Base-by-base conservation (phyloP, 2,888 invertebrate genomes). In the Drosophila peninsularis region DNA sequence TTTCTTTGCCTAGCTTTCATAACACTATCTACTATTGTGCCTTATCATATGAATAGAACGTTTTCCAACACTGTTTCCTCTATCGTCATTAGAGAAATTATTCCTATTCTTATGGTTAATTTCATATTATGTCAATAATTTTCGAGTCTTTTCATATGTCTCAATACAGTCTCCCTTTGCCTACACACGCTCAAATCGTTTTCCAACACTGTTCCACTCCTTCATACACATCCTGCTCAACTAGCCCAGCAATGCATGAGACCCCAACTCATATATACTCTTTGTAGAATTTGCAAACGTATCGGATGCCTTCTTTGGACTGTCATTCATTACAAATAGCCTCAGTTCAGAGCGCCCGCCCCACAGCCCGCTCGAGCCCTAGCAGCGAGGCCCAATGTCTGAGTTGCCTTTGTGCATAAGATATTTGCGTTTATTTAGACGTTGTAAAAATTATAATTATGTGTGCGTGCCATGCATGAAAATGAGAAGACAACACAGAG, bases 361-460 rank as follows among this genome's bases (percentile, higher is more conserved):
- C 2, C 45, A 14, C 10, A n/a, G 32, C 21, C 21, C 19, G 44
- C 44, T 7, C 54, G 14, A 9, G 42, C 36, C 41, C 5, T 47
- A 34, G 4, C 47, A 19, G 14, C 21, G 14, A n/a, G 21, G 52
- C 49, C 47, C 47, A 47, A 39, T 52, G 60, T 63, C 61, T 64
- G 63, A 64, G 45, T 71, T 70, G 85, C 78, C 66, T 71, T 68
- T 80, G 49, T 69, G 83, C 83, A 88, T 88, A 80, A 75, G 78
- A 82, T 71, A 88, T 84, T 86, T 86, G 86, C 80, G 78, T 82
- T 83, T 88, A 82, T 77, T 83, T 86, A 86, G 89, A 87, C 88
- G 78, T 87, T 86, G 85, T 86, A 86, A 86, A 86, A 88, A 86
- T 89, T 89, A 89, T 86, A 86, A 86, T 86, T 86, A 86, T 84